phyloP scores from a whole-genome alignment of 2,888 invertebrate species.

The Alsophila aescularia region DNA sequence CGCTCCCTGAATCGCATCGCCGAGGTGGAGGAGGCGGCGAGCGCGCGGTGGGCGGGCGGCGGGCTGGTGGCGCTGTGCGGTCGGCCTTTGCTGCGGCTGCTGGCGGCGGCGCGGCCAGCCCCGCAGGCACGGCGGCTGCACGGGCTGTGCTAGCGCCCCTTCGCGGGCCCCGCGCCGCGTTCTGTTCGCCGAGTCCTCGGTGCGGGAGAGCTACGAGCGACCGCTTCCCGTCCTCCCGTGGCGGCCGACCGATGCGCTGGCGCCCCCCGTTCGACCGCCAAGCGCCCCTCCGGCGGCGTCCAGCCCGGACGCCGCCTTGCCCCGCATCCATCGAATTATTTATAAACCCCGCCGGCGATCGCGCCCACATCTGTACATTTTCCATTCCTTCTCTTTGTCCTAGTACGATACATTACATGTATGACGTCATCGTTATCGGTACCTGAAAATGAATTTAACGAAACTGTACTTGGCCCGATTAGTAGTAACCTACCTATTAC shows the following conservation, averaged over 20 bases:
- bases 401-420: conserved; percentile 22
- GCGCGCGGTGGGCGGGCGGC: conserved; percentile 72
- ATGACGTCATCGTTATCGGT: conserved; percentile 25
- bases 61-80: conserved; percentile 76
- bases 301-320: neutral
- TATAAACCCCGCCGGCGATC: neutral
- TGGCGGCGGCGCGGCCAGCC: conserved; percentile 79
- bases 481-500: conserved; percentile 12
- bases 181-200: neutral
- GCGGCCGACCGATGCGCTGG: neutral
- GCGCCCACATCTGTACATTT: conserved; percentile 19
- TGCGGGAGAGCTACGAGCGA: neutral
- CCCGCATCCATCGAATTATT: conserved; percentile 4
- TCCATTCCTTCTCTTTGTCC: conserved; percentile 28
- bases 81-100: conserved; percentile 73
- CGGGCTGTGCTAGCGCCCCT: conserved; percentile 66
- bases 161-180: neutral
- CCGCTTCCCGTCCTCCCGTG: neutral
- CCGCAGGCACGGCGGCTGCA: conserved; percentile 71
- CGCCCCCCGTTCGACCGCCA: too few species aligned
- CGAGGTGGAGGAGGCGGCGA: conserved; percentile 90
- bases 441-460: conserved; percentile 26
- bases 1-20: conserved; percentile 94
- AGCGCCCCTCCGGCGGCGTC: conserved; percentile 3
- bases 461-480: conserved; percentile 16